These are phyloP conservation scores for Propithecus perrieri DNA, from an alignment of 2,797 vertebrate genomes.

Conservation along the genomic window DNA sequence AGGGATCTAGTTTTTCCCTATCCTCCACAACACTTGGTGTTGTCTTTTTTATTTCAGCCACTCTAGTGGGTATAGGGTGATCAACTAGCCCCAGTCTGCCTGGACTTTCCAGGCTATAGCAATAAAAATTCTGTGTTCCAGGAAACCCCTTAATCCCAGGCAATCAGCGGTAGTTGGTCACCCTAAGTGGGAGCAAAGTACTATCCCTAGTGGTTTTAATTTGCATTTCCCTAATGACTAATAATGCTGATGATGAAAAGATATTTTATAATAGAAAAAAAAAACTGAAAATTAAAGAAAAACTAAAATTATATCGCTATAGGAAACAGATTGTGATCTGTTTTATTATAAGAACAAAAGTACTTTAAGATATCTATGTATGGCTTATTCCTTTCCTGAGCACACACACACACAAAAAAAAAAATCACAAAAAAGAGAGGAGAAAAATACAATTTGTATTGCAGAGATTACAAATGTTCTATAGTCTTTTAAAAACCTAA, in stretches of 20 bases:
- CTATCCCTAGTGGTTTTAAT: neutral
- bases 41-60: neutral
- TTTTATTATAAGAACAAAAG: slow-evolving; percentile 22
- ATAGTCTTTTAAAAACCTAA: neutral
- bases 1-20: neutral
- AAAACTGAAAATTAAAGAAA: neutral
- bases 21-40: neutral
- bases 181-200: neutral
- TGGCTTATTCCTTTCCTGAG: neutral
- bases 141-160: neutral
- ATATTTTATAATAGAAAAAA: neutral
- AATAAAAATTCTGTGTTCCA: neutral
- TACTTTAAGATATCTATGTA: neutral
- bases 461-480: neutral
- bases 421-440: neutral
- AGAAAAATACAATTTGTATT: neutral
- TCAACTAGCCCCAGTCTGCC: neutral
- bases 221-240: slow-evolving; percentile 2
- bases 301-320: neutral
- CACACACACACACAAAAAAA: neutral
- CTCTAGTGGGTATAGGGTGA: neutral
- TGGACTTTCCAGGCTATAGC: neutral
- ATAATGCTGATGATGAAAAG: neutral
- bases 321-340: neutral
- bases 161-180: neutral